Base-by-base conservation (phyloP, 2,888 invertebrate genomes). In the Anorthoa munda region DNA sequence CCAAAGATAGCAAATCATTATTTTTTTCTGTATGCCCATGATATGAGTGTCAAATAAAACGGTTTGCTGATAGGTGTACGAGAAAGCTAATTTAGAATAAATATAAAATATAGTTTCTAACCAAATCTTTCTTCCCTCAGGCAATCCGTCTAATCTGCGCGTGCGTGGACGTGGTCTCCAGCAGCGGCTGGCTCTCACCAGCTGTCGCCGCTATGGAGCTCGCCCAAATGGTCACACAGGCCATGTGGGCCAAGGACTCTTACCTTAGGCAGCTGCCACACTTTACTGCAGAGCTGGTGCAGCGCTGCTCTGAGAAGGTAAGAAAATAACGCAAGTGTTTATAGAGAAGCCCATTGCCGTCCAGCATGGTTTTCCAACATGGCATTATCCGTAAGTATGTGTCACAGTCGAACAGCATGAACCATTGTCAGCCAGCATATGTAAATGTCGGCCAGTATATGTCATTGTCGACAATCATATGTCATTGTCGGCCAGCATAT, bases 151-250 rank as follows among this genome's bases (percentile, higher is more conserved):
- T 99, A 67, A 98, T 99, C 91, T 98, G 98, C 91, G 99, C 99
- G 0, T 99, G 99, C 93, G 99, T 99, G 48, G 99, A 99, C 94
- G 99, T 99, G 63, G 96, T 96, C 0, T 99, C 87, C 97, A 99
- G 99, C 60, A 99, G 99, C 89, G 99, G 99, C 50, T 99, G 99
- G 99, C 96, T 99, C 66, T 98, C 99, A 0, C 99, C 99, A 0
- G 99, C 99, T 5, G 98, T 99, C 56, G 99, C 99, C 23, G 99
- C 99, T 88, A 99, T 99, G 99, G 99, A 99, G 95, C 96, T 99
- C 89, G 99, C 99, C 0, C 99, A 99, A 96, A 99, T 99, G 99
- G 98, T 99, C 3, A 99, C 99, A 0, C 99, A 99, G 95, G 99
- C 99, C 15, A 99, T 99, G 99, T 99, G 99, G 99, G 99, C 98